Percentiles rank a stretch among this genome's conserved stretches.
phyloP scores from a whole-genome alignment of 2,113 vertebrate species.

The Anas platyrhynchos region DNA sequence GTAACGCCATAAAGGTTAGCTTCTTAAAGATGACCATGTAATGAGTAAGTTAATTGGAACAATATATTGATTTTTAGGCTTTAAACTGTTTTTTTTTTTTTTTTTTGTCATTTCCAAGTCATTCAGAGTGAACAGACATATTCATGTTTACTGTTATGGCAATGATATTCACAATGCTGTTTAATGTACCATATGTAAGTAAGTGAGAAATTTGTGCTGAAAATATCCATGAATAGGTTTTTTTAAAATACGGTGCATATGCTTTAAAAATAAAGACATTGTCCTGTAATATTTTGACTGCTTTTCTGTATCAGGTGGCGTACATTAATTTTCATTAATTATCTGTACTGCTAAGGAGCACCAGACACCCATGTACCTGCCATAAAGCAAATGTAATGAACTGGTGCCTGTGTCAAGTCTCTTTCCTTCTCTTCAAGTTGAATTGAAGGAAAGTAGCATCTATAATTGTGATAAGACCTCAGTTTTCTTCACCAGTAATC shows the following conservation, averaged over 20 bases:
- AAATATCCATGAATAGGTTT: background rate
- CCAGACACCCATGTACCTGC: background rate
- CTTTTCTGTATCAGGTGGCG: background rate
- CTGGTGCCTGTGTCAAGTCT: background rate
- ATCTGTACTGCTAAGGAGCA: background rate
- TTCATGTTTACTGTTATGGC: background rate
- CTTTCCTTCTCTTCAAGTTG: background rate
- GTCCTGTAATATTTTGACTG: background rate
- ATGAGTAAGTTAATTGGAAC: constrained; percentile 22
- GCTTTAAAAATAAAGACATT: background rate
- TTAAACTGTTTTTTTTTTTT: background rate
- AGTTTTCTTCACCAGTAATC: background rate
- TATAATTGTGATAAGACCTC: background rate
- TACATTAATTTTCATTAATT: background rate
- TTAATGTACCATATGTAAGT: background rate
- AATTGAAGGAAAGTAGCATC: background rate
- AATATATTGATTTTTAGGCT: constrained; percentile 49
- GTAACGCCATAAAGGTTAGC: background rate
- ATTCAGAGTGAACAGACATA: background rate
- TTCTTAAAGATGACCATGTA: constrained; percentile 2
- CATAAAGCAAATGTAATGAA: background rate
- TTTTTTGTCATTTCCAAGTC: constrained; percentile 10
- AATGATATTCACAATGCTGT: background rate
- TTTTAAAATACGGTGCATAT: background rate
- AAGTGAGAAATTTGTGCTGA: background rate